Base-by-base conservation (phyloP, 1,140 invertebrate genomes). In the Melitaea cinxia region DNA sequence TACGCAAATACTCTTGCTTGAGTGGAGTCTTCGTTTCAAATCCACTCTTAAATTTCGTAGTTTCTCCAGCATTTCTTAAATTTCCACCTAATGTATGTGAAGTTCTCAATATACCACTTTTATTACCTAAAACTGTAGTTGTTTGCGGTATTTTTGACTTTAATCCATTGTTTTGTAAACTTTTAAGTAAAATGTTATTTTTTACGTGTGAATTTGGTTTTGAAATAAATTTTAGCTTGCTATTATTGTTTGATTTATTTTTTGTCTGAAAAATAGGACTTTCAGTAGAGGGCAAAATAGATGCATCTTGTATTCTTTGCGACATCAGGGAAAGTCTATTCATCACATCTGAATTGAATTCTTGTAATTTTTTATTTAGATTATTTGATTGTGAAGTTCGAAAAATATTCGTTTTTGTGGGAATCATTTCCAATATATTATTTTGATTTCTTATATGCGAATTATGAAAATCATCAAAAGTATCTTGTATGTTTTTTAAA, bases 341-440 rank as follows among this genome's bases (percentile, higher is more conserved):
- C 45, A 77, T 82, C 28, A 85, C 72, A 50, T 85, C 84, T 26
- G 57, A 62, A 39, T 79, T 76, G 39, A 85, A 60, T 42, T 72
- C 72, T 65, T 74, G 68, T 5, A 87, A 53, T 65, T 78, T 87
- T 47, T 84, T 77, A 49, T 72, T 76, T 0, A 84, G 24, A 26
- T 84, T 73, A 56, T 82, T 75, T 47, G 49, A 63, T 42, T 65
- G 75, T 5, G 73, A 45, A 15, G 82, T 57, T 65, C 78, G 63
- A 23, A 84, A 63, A 49, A 88, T 66, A 24, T 72, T 57, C 14
- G 59, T 57, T 42, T 56, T 72, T 56, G 33, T 49, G 14, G 19
- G 58, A n/a, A 47, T 52, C 64, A 63, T 57, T 39, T 65, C 14
- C 53, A 50, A 50, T 66, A 49, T 37, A 54, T 54, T 76, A 57